These are phyloP conservation scores for Ctenopoma multispine DNA, from an alignment of 2,797 vertebrate species.

Conservation along the genomic window DNA sequence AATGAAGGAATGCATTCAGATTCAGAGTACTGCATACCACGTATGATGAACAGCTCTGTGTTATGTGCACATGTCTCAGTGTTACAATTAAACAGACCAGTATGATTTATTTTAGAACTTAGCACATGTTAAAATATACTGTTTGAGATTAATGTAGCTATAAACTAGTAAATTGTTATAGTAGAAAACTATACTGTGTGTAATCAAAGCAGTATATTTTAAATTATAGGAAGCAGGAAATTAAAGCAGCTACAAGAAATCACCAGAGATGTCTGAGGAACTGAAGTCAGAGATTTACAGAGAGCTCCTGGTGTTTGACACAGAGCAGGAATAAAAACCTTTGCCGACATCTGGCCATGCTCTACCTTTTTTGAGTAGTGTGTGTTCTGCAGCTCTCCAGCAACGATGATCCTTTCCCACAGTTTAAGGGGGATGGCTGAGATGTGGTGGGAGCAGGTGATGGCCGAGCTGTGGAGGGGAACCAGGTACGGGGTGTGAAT, in stretches of 20 bases:
- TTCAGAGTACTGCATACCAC: conserved; percentile 13
- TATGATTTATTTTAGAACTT: not conserved
- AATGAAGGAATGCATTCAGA: conserved; percentile 30
- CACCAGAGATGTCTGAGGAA: too few relatives aligned
- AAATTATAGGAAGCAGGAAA: too few relatives aligned
- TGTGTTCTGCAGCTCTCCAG: conserved; percentile 89
- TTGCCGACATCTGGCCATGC: too few relatives aligned
- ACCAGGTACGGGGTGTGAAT: conserved; percentile 95
- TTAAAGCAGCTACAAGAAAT: not conserved
- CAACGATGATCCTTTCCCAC: conserved; percentile 91
- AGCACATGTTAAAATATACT: not conserved
- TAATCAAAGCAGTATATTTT: too few relatives aligned
- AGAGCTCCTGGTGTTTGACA: not conserved
- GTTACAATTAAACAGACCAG: not conserved
- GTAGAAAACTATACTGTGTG: too few relatives aligned
- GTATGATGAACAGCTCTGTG: conserved; percentile 13
- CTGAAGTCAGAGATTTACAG: too few relatives aligned
- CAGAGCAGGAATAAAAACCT: not conserved
- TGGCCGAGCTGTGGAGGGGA: conserved; percentile 97
- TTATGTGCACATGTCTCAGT: not conserved
- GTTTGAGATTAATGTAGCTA: not conserved
- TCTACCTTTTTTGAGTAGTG: conserved; percentile 92
- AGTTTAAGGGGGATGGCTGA: conserved; percentile 96
- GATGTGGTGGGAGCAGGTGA: conserved; percentile 97
- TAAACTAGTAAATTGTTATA: not conserved